Evolutionary conservation across 2,113 vertebrate species (phyloP), one percentile per base, ranked within the genome.

Genomic region (Lophura nycthemera): DNA sequence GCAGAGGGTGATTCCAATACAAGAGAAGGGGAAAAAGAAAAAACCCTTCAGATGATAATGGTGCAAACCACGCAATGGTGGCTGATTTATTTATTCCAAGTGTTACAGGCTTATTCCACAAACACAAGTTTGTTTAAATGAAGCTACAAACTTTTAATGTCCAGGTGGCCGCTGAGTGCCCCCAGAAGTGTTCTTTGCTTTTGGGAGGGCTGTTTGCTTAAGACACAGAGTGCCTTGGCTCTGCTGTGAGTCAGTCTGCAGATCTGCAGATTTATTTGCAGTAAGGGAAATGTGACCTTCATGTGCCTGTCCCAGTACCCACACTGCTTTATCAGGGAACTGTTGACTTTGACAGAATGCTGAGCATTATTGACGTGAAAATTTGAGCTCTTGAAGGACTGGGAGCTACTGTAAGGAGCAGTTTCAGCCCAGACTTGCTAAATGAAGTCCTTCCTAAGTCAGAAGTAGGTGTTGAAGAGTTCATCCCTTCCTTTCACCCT

Each of bases 381-480:
- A 48, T 89, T 71, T 70, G 71, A 76, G 79, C 65, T 74, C 65
- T 74, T 83, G 36, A 77, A 89, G 83, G 56, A 27, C 85, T 86
- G 61, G 38, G 66, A 83, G 52, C 73, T 85, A 59, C 56, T 83
- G 16, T 27, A 14, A 74, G 82, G 54, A 59, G 73, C 42, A 8
- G 64, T 66, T 89, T 91, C 42, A 80, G 61, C 42, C 64, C 65
- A 8, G n/a, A 4, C 76, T 77, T 93, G 88, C 38, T 86, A 64
- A 64, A 2, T 91, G 60, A 94, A 88, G 60, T 56, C 34, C 76
- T 70, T 81, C 54, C 22, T 27, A 57, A 93, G 65, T 73, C 83
- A 86, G 24, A 88, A 95, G 88, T 81, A 75, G 50, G 38, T 88
- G 76, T 52, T 93, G 80, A 96, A 71, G 69, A 77, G 56, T 67